phyloP scores from a whole-genome alignment of 2,888 invertebrate species.

The Cantharis rufa region DNA sequence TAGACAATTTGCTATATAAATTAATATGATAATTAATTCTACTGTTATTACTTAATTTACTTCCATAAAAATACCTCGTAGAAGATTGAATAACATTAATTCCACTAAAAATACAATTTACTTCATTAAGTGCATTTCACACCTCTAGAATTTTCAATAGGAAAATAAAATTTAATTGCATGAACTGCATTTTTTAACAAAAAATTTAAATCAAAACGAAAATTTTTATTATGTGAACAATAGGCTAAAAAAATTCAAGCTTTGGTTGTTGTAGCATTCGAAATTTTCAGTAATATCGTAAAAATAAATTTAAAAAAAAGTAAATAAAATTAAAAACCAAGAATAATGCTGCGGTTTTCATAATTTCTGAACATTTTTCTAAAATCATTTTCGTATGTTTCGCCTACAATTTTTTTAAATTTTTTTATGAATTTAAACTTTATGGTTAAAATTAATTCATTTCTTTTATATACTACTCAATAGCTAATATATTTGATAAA shows the following conservation, averaged over 20 bases:
- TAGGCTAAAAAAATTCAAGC: background rate
- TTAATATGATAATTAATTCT: background rate
- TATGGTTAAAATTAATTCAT: no score
- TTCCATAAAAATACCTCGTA: background rate
- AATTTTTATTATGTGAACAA: background rate
- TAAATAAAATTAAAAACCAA: no score
- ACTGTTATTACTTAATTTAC: background rate
- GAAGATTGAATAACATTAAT: background rate
- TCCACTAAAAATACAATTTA: background rate
- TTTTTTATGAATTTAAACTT: no score
- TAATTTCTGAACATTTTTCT: no score
- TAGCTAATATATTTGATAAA: no score
- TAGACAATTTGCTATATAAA: background rate
- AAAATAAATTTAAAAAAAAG: no score
- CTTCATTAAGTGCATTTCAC: background rate
- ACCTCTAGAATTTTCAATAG: background rate
- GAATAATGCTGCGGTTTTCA: no score
- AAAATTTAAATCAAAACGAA: background rate
- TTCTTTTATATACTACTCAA: no score
- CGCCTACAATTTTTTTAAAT: no score
- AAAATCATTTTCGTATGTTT: no score
- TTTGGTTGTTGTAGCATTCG: no score
- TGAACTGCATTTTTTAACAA: background rate
- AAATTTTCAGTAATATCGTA: no score
- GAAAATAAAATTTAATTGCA: background rate